phyloP scores from a whole-genome alignment of 2,113 vertebrate species.

The Eolophus roseicapilla region DNA sequence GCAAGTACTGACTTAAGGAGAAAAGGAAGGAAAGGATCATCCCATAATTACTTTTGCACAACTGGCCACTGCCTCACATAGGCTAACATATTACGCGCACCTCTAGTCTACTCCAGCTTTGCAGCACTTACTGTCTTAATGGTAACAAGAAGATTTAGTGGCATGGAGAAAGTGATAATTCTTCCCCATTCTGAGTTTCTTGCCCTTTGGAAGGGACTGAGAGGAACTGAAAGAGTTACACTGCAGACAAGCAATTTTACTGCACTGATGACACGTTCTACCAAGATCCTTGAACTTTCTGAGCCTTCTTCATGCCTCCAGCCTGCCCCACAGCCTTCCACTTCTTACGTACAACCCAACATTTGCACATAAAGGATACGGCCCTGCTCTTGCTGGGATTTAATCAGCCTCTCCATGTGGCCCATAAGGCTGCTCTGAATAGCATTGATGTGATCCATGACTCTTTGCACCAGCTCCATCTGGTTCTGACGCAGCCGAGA shows the following conservation, averaged over 20 bases:
- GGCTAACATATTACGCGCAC: not conserved
- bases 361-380: constrained; percentile 84
- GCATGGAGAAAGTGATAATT: not conserved
- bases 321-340: not conserved
- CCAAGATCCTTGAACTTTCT: not conserved
- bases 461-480: constrained; percentile 81
- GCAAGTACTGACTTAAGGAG: not conserved
- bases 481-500: constrained; percentile 84
- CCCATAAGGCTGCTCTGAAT: constrained; percentile 88
- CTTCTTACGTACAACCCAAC: not conserved
- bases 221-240: not conserved
- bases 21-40: not conserved
- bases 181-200: not conserved
- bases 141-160: not conserved
- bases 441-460: constrained; percentile 83
- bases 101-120: not conserved
- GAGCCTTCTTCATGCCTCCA: not conserved
- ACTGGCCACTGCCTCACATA: not conserved
- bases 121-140: not conserved
- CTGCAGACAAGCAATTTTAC: not conserved
- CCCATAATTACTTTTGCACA: not conserved
- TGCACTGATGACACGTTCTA: fast-evolving
- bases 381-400: constrained; percentile 89
- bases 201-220: not conserved
- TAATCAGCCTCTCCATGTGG: constrained; percentile 86